Evolutionary conservation across 2,113 vertebrate genomes (phyloP).

Genomic region (Thinocorus orbignyianus): DNA sequence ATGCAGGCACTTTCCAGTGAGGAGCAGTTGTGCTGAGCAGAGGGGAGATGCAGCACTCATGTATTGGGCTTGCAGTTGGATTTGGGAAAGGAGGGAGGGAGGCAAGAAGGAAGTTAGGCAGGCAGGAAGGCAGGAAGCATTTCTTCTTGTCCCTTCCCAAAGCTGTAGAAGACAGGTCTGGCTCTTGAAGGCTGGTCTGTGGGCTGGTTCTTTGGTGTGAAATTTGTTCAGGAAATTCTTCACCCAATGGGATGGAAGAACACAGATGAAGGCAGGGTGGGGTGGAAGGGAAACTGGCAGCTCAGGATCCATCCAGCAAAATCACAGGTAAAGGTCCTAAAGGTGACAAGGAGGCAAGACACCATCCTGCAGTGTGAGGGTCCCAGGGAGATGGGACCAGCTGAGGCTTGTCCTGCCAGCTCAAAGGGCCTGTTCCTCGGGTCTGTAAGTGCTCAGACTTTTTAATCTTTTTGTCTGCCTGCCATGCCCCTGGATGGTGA

Average conservation of each 20-base stretch:
- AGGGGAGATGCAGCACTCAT: fast-evolving
- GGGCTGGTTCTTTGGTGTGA: neutral
- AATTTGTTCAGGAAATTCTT: neutral
- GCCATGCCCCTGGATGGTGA: neutral
- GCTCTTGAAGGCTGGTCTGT: fast-evolving
- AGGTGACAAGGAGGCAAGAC: neutral
- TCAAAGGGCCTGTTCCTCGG: fast-evolving
- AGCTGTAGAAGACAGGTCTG: neutral
- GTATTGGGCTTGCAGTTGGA: fast-evolving
- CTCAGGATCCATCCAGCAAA: neutral
- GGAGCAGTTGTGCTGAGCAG: neutral
- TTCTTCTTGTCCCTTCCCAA: neutral
- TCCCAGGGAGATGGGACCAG: neutral
- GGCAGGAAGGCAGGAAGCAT: neutral
- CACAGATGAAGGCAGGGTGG: neutral
- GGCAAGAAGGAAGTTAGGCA: too few relatives aligned
- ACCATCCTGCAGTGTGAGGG: fast-evolving
- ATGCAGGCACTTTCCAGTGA: neutral
- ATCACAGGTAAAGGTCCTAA: neutral
- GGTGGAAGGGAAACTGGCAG: neutral
- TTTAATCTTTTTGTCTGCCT: neutral
- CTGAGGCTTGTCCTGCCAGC: neutral
- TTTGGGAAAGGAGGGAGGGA: neutral
- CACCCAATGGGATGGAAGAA: fast-evolving
- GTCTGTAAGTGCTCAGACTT: fast-evolving